Conservation (phyloP, 2,113 vertebrate species). For the Tragulus kanchil region DNA sequence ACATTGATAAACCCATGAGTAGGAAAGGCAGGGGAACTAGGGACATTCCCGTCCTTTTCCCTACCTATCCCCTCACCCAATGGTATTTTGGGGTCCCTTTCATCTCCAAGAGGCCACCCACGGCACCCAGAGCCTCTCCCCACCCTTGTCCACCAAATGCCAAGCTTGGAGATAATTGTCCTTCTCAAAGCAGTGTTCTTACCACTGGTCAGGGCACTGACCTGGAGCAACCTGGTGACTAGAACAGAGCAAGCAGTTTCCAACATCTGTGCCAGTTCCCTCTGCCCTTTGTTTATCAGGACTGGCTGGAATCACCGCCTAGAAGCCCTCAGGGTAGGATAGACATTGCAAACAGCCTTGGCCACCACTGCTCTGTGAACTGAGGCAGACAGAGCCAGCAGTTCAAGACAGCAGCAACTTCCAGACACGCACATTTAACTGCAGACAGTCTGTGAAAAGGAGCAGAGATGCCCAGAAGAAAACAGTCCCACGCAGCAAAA, state of each 20-base stretch:
- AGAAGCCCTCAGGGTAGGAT: not conserved
- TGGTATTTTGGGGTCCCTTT: not conserved
- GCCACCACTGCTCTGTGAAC: conserved; percentile 29
- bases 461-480: not conserved
- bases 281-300: conserved; percentile 67
- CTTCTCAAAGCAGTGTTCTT: not conserved
- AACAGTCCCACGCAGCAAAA: not conserved
- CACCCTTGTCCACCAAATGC: not conserved
- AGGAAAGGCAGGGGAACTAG: not conserved
- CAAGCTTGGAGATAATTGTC: not conserved
- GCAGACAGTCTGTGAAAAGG: not conserved
- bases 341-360: not conserved
- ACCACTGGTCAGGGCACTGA: not conserved
- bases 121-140: not conserved
- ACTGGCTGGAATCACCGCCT: conserved; percentile 48
- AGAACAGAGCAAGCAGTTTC: conserved; percentile 20
- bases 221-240: not conserved
- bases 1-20: not conserved
- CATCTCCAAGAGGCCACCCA: not conserved
- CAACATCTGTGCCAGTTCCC: conserved; percentile 44
- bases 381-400: conserved; percentile 28
- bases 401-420: conserved; percentile 51
- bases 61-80: not conserved
- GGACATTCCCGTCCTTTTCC: rapidly evolving
- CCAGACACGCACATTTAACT: conserved; percentile 56